Base-by-base conservation (phyloP, 2,113 vertebrate species). In the Halichoeres trimaculatus region DNA sequence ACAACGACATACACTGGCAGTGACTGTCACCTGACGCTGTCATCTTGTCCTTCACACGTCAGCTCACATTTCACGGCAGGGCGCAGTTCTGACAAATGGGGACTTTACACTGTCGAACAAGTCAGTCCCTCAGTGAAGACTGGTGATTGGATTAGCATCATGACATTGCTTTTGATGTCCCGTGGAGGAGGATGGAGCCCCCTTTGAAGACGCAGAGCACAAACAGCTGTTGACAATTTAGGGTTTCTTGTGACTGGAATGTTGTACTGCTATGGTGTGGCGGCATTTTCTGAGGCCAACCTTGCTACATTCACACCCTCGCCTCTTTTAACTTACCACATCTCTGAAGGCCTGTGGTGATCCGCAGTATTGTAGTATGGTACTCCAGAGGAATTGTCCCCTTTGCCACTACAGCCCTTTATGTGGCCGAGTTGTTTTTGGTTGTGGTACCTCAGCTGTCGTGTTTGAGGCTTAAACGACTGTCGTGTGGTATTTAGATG, bases 1-100 rank as follows among this genome's bases (percentile, higher is more conserved):
- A 61, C 52, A 50, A 48, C 43, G 8, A 63, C 8, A 53, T 7
- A 53, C 47, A 47, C 72, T 57, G 65, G 62, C 76, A 60, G 61
- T 51, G 56, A 70, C 59, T 75, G 76, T 83, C 79, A 85, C 79
- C 85, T 76, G 75, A 70, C 4, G 13, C 66, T 80, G 78, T 89
- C 87, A 83, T 69, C 72, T 59, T 79, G 80, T 86, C 81, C 78
- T 83, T 90, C 73, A 84, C 24, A 53, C 5, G 62, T 84, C 80
- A 50, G 75, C 71, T 88, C 74, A 47, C 34, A 88, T 89, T 88
- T 83, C 81, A 83, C 47, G 30, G 70, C 38, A 55, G 41, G 34
- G 80, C 20, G n/a, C 62, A 26, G 47, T 73, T 86, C 83, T 88
- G 81, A 81, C 82, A 80, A 87, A 80, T 43, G 9, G 61, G 60